A percentile compares a stretch with the other conserved stretches of the same genome.
These are phyloP conservation scores for Drosophila conformis DNA, from an alignment of 2,888 invertebrate genomes.

Conservation along the genomic window DNA sequence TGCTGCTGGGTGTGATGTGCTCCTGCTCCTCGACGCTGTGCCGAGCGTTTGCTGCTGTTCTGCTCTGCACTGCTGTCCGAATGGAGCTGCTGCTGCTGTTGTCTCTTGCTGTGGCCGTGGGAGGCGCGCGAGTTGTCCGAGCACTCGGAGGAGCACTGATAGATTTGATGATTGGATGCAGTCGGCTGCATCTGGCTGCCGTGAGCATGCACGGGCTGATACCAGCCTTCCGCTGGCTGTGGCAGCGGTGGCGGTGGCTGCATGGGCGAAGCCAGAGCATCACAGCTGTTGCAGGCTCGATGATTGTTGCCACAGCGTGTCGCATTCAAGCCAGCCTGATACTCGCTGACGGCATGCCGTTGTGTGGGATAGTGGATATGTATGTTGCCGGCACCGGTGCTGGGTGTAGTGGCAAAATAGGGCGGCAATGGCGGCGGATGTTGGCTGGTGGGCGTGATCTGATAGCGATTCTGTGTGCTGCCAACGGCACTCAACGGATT, in stretches of 20 bases:
- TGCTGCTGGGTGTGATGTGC: constrained; percentile 55
- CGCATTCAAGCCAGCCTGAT: constrained; percentile 83
- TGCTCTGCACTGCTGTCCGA: constrained; percentile 83
- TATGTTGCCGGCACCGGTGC: constrained; percentile 72
- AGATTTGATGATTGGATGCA: constrained; percentile 83
- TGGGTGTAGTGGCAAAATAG: constrained; percentile 77
- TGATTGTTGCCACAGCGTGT: constrained; percentile 83
- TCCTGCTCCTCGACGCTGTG: constrained; percentile 43
- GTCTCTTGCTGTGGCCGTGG: constrained; percentile 67
- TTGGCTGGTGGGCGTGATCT: constrained; percentile 84
- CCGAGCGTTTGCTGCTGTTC: constrained; percentile 63
- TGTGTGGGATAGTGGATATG: constrained; percentile 85
- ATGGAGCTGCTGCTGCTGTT: constrained; percentile 73
- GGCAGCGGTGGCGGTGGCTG: constrained; percentile 83
- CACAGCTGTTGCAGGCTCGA: constrained; percentile 84
- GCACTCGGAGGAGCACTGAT: constrained; percentile 85
- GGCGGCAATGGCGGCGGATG: constrained; percentile 84
- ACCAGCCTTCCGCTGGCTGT: constrained; percentile 83
- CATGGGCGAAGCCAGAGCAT: constrained; percentile 84
- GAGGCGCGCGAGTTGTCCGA: constrained; percentile 85
- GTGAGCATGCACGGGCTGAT: constrained; percentile 81
- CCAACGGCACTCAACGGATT: constrained; percentile 83
- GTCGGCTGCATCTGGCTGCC: constrained; percentile 72
- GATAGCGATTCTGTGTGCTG: constrained; percentile 83
- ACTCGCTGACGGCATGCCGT: constrained; percentile 84